Evolutionary conservation across 2,797 vertebrate species (phyloP).

Genomic region (Acipenser oxyrinchus): DNA sequence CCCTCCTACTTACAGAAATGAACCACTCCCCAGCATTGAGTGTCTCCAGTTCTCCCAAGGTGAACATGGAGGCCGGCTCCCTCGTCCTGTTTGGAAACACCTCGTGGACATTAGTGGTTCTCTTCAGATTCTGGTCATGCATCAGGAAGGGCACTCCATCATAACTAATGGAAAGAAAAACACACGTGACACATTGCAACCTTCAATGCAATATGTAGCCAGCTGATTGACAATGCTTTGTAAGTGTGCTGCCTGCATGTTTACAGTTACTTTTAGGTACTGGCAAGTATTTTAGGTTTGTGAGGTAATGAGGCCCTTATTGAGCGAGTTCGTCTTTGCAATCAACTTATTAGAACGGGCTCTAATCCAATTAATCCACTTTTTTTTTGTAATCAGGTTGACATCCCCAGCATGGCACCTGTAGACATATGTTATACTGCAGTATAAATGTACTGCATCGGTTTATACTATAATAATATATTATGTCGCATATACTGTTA

Average conservation of each 20-base stretch:
- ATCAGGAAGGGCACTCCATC: conserved; percentile 83
- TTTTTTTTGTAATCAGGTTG: no score
- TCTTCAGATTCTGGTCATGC: conserved; percentile 74
- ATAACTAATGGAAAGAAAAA: conserved; percentile 43
- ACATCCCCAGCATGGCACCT: no score
- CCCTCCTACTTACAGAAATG: conserved; percentile 46
- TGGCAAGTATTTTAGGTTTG: background rate
- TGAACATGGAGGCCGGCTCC: conserved; percentile 52
- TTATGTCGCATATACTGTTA: no score
- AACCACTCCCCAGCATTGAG: conserved; percentile 84
- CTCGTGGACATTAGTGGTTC: conserved; percentile 74
- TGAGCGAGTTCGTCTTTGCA: background rate
- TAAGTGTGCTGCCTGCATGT: no score
- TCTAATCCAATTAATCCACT: no score
- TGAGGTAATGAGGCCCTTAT: background rate
- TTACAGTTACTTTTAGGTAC: no score
- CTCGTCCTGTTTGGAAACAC: conserved; percentile 58
- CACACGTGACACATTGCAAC: background rate
- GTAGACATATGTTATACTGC: no score
- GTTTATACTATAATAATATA: no score
- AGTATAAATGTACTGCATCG: no score
- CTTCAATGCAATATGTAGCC: no score
- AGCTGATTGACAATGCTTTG: no score
- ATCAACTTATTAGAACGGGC: background rate
- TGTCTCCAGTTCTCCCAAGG: conserved; percentile 68